Evolutionary conservation across 2,113 vertebrate species (phyloP).

Genomic region (human (Homo sapiens)): GRCh38 chr4:135031501-135032000

Average conservation of each 20-base stretch:
- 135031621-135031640: background rate
- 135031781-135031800: background rate
- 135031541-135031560: background rate
- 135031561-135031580: background rate
- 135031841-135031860: background rate
- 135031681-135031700: background rate
- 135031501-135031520: background rate
- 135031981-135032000: background rate
- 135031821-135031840: background rate
- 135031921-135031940: accelerated
- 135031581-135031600: background rate
- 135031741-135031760: background rate
- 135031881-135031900: background rate
- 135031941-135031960: background rate
- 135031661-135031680: background rate
- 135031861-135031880: background rate
- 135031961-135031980: background rate
- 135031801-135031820: background rate
- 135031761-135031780: background rate
- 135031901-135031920: accelerated
- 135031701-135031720: background rate
- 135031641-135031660: background rate
- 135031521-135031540: background rate
- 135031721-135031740: background rate
- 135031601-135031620: background rate